These are phyloP conservation scores for Plodia interpunctella DNA, from an alignment of 1,140 invertebrate genomes.

Conservation along the genomic window DNA sequence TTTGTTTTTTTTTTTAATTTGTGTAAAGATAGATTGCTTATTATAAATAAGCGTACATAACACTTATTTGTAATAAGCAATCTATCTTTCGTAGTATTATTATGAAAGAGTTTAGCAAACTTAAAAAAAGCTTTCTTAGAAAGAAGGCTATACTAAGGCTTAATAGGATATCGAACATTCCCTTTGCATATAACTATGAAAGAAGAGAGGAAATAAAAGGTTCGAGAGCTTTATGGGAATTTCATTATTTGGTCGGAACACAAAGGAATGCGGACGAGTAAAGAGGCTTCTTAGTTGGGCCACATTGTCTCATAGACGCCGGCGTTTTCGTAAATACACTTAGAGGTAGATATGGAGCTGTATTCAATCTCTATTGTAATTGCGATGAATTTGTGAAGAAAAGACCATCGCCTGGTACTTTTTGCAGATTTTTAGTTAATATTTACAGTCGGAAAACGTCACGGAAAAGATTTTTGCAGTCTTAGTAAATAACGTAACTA, in stretches of 20 bases:
- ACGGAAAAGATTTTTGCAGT: no score
- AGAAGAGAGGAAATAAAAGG: slow-evolving; percentile 53
- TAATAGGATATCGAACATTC: slow-evolving; percentile 51
- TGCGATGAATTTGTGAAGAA: neutral
- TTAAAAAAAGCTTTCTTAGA: slow-evolving; percentile 25
- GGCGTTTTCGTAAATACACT: slow-evolving; percentile 35
- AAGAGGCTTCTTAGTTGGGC: slow-evolving; percentile 28
- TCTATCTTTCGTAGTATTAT: no score
- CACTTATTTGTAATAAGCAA: no score
- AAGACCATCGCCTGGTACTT: neutral
- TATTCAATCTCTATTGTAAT: neutral
- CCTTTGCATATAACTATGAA: slow-evolving; percentile 28
- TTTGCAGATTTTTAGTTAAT: no score
- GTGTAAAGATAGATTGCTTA: no score
- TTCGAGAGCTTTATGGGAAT: slow-evolving; percentile 45
- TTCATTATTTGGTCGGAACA: slow-evolving; percentile 55
- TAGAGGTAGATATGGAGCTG: slow-evolving; percentile 10
- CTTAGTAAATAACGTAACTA: no score
- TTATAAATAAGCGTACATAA: no score
- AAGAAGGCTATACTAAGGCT: slow-evolving; percentile 33
- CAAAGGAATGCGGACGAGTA: slow-evolving; percentile 41
- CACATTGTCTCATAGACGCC: slow-evolving; percentile 55
- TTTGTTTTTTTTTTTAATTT: no score
- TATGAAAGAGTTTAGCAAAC: neutral
- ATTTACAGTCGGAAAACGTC: no score